phyloP scores from a whole-genome alignment of 2,113 vertebrate species.

The Lethenteron camtschaticum region DNA sequence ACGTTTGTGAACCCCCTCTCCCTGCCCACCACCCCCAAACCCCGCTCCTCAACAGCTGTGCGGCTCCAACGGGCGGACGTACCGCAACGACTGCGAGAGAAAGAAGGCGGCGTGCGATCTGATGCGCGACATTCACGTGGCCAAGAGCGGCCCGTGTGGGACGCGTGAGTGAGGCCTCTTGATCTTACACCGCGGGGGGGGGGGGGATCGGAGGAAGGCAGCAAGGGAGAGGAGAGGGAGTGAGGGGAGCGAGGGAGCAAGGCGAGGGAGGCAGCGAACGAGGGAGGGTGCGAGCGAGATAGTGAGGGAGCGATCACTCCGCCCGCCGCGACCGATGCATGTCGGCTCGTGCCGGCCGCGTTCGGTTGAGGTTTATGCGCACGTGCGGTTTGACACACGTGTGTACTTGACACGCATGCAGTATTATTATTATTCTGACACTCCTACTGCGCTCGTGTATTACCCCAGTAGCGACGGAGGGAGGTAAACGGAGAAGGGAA shows the following conservation, averaged over 20 bases:
- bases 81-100: constrained; percentile 54
- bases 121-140: constrained; percentile 35
- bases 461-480: too few relatives aligned
- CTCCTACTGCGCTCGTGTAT: too few relatives aligned
- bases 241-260: background rate
- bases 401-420: too few relatives aligned
- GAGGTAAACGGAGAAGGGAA: too few relatives aligned
- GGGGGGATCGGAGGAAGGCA: background rate
- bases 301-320: too few relatives aligned
- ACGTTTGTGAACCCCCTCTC: too few relatives aligned
- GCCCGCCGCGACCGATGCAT: too few relatives aligned
- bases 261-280: background rate
- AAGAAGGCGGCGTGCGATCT: constrained; percentile 56
- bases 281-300: background rate
- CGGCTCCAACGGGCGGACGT: constrained; percentile 51
- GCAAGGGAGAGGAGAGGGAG: constrained; percentile 1
- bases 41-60: constrained; percentile 35
- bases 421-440: too few relatives aligned
- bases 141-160: background rate
- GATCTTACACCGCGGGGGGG: background rate
- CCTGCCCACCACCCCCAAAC: too few relatives aligned
- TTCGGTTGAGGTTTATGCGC: too few relatives aligned
- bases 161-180: background rate
- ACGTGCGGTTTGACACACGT: too few relatives aligned
- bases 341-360: too few relatives aligned